These are phyloP conservation scores for Pimpla rufipes DNA, from an alignment of 2,888 invertebrate genomes.

Conservation along the genomic window DNA sequence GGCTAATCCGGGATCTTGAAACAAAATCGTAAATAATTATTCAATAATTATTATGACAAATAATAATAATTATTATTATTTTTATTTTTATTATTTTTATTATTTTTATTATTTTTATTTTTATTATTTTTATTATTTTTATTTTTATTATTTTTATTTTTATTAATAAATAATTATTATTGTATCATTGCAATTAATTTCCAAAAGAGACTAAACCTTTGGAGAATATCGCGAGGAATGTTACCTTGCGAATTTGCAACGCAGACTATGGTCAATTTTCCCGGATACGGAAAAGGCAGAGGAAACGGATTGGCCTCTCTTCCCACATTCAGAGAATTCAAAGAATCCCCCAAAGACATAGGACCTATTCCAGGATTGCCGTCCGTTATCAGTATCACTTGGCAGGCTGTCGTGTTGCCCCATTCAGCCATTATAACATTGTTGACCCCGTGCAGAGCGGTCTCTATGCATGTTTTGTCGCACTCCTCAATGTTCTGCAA, in stretches of 20 bases:
- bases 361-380: conserved; percentile 90
- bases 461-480: conserved; percentile 94
- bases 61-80: too few relatives aligned
- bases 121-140: neutral
- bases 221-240: conserved; percentile 77
- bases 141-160: too few relatives aligned
- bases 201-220: too few relatives aligned
- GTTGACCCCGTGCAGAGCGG: conserved; percentile 92
- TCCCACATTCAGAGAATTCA: conserved; percentile 85
- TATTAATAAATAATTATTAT: too few relatives aligned
- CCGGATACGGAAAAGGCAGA: conserved; percentile 92
- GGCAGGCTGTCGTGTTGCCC: conserved; percentile 95
- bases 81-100: too few relatives aligned
- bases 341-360: conserved; percentile 88
- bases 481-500: conserved; percentile 92
- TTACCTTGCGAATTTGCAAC: conserved; percentile 89
- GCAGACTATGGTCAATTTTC: conserved; percentile 92
- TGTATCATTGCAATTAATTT: too few relatives aligned
- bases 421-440: conserved; percentile 94
- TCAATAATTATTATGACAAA: too few relatives aligned
- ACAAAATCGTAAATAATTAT: conserved; percentile 14
- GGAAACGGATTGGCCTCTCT: conserved; percentile 87
- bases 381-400: conserved; percentile 92
- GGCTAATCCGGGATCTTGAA: conserved; percentile 81
- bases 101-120: too few relatives aligned